Evolutionary conservation across 2,113 vertebrate genomes (phyloP).

Genomic region (Erpornis zantholeuca): DNA sequence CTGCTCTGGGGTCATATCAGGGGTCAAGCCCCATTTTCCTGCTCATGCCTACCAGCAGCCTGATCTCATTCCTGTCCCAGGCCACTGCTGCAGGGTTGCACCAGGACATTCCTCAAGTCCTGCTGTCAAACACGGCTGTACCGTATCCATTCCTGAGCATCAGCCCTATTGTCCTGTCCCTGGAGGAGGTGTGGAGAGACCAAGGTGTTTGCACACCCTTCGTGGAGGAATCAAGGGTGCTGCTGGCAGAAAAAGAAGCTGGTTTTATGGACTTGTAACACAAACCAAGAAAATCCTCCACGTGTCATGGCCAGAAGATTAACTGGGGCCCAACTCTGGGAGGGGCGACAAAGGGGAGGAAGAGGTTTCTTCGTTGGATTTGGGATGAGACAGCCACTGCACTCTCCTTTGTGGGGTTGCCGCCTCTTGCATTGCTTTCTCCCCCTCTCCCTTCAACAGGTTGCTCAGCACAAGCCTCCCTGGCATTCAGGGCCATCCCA

Average conservation of each 20-base stretch:
- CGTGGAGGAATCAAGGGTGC: background rate
- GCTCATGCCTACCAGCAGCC: background rate
- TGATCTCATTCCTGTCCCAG: background rate
- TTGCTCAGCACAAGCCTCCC: background rate
- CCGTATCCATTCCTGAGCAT: rapidly evolving
- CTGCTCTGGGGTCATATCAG: background rate
- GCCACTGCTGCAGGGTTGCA: rapidly evolving
- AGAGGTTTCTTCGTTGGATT: background rate
- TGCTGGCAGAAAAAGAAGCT: background rate
- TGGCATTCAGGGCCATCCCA: background rate
- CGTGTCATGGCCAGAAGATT: background rate
- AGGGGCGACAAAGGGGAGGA: background rate
- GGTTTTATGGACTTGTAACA: background rate
- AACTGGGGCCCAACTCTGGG: background rate
- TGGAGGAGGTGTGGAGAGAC: background rate
- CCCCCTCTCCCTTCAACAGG: background rate
- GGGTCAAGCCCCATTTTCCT: background rate
- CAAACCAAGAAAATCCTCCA: background rate
- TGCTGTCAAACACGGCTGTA: background rate
- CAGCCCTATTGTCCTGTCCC: background rate
- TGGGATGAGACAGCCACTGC: background rate
- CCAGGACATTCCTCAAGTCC: background rate
- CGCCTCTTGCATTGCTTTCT: background rate
- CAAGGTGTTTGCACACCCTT: background rate
- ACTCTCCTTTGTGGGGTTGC: background rate